Base-by-base conservation (phyloP, 2,113 vertebrate species). In the Condylura cristata region DNA sequence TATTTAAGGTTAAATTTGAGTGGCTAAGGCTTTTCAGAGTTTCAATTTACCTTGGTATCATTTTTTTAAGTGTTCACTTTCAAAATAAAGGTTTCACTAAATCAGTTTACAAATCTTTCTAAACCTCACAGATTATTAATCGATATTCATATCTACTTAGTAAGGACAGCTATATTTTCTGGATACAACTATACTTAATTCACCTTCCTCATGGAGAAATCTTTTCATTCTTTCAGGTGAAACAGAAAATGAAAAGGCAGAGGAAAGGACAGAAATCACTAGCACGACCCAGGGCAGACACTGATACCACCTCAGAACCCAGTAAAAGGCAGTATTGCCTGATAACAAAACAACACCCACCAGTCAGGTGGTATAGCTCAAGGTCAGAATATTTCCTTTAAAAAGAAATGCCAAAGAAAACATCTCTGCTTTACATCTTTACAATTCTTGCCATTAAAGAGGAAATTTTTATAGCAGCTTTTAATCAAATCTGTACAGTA, bases 51-150 rank as follows among this genome's bases (percentile, higher is more conserved):
- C 44, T 89, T 48, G 44, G 86, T 96, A 89, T 91, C 93, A 95
- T 61, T 84, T 93, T 93, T 95, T 93, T n/a, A 95, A 80, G 85
- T 93, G 90, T 90, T 98, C 96, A 74, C 14, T 96, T 83, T 95
- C 80, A 96, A 96, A 87, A 53, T 8, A 95, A 78, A 34, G 30
- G 74, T 95, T 96, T 0, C 0, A 95, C 76, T 91, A 95, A 95
- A 63, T 24, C 34, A 76, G 16, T 53, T 75, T 78, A 87, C 26
- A 86, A 76, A 32, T 63, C 61, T 88, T 84, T 78, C 46, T 76
- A 41, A 76, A 71, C 34, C 65, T 56, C 13, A 46, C 3, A 68
- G 26, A 26, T 91, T 60, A 72, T 13, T 13, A 76, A 87, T 20
- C 82, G 20, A 78, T n/a, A 91, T 8, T 66, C 60, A 58, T 1